Conservation (phyloP, 1,140 invertebrate genomes). For the Drepana arcuata region DNA sequence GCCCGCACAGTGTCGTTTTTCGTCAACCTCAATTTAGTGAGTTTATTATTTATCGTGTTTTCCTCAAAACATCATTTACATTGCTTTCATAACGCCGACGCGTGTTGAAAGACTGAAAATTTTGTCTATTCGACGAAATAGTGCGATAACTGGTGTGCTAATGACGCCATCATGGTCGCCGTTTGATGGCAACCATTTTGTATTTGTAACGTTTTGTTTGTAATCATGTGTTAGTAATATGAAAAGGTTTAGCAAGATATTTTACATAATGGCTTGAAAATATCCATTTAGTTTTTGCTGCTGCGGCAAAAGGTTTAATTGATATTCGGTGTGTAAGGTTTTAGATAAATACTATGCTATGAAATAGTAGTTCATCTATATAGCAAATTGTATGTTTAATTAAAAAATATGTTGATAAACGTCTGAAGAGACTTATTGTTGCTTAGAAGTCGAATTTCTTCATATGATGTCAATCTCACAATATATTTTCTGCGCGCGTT, state of each 20-base stretch:
- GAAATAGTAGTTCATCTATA: no score
- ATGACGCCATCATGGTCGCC: slow-evolving; percentile 45
- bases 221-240: slow-evolving; percentile 30
- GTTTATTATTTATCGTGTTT: slow-evolving; percentile 54
- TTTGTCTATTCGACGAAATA: slow-evolving; percentile 67
- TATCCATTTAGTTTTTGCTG: no score
- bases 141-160: slow-evolving; percentile 60
- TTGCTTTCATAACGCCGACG: slow-evolving; percentile 46
- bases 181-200: slow-evolving; percentile 47
- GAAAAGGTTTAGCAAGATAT: slow-evolving; percentile 43
- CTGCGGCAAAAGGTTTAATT: no score
- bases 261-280: no score
- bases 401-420: no score
- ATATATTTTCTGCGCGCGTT: no score
- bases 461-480: no score
- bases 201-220: slow-evolving; percentile 45
- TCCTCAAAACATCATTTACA: slow-evolving; percentile 55
- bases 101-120: slow-evolving; percentile 64
- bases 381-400: no score
- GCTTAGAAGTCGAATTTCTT: no score
- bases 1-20: slow-evolving; percentile 52
- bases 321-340: no score
- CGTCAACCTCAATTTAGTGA: slow-evolving; percentile 43
- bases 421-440: no score
- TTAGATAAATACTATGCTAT: no score